These are phyloP conservation scores for Enteromius mattozi DNA, from an alignment of 2,797 vertebrate species.

Conservation along the genomic window DNA sequence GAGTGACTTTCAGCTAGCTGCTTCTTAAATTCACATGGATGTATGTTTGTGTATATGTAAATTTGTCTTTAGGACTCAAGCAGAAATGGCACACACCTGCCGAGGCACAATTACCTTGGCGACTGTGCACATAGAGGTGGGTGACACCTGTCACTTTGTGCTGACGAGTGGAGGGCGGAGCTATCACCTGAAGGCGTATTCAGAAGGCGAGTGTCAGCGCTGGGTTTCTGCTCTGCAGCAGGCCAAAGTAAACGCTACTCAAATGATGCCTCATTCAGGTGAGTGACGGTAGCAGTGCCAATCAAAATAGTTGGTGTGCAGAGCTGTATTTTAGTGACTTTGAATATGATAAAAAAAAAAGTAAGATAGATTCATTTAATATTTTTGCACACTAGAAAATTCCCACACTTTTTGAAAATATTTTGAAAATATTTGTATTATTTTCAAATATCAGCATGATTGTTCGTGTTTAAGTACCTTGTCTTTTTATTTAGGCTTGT, in stretches of 20 bases:
- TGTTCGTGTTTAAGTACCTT: neutral
- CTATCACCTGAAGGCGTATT: slow-evolving; percentile 92
- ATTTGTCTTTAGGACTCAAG: slow-evolving; percentile 84
- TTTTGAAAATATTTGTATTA: neutral
- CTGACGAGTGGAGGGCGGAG: slow-evolving; percentile 88
- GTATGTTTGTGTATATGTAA: slow-evolving; percentile 30
- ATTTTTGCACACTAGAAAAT: too few species aligned
- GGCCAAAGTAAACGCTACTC: slow-evolving; percentile 87
- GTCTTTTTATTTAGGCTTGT: neutral
- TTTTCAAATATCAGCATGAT: neutral
- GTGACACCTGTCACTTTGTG: slow-evolving; percentile 90
- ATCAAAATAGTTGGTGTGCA: neutral
- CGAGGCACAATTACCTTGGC: slow-evolving; percentile 91
- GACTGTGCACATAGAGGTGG: slow-evolving; percentile 87
- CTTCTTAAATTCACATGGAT: neutral
- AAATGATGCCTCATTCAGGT: slow-evolving; percentile 84
- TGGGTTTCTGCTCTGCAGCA: slow-evolving; percentile 92
- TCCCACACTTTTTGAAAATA: too few species aligned
- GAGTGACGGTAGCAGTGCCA: slow-evolving; percentile 12
- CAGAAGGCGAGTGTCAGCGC: slow-evolving; percentile 89
- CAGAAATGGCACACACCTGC: slow-evolving; percentile 96
- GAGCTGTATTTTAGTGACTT: neutral
- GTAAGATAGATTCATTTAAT: neutral
- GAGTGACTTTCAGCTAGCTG: neutral
- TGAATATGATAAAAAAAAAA: neutral